Percentiles rank a stretch among this genome's conserved stretches.
Conservation (phyloP, 2,113 vertebrate species). For the Corythornis cristatus region DNA sequence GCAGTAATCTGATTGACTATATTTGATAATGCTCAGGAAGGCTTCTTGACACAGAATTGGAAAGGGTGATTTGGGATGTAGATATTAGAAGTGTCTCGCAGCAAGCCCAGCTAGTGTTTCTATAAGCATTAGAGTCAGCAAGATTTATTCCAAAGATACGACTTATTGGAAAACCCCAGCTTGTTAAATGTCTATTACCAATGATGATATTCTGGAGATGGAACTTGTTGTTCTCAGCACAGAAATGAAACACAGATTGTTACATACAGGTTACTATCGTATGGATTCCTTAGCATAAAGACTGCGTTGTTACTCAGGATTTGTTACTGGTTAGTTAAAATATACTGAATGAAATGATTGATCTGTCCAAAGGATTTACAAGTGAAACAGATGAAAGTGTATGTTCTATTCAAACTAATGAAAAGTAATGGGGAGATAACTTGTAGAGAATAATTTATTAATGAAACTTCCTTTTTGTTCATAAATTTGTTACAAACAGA, state of each 20-base stretch:
- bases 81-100: background rate
- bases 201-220: background rate
- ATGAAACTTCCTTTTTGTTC: background rate
- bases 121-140: conserved; percentile 12
- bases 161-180: background rate
- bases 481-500: conserved; percentile 17
- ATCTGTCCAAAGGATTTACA: conserved; percentile 22
- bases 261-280: background rate
- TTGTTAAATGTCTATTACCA: background rate
- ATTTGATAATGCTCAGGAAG: background rate
- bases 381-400: background rate
- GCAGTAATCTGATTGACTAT: background rate
- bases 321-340: background rate
- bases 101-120: background rate
- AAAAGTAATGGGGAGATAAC: background rate
- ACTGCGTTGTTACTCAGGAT: background rate
- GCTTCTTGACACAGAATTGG: background rate
- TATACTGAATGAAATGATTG: background rate
- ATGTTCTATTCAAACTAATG: background rate
- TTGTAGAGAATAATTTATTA: conserved; percentile 40
- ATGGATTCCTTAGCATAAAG: background rate
- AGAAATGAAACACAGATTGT: background rate
- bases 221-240: conserved; percentile 4
- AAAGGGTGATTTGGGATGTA: background rate
- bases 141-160: conserved; percentile 20